Evolutionary conservation across 1,140 invertebrate genomes (phyloP).

Genomic region (Paraescarpia echinospica): DNA sequence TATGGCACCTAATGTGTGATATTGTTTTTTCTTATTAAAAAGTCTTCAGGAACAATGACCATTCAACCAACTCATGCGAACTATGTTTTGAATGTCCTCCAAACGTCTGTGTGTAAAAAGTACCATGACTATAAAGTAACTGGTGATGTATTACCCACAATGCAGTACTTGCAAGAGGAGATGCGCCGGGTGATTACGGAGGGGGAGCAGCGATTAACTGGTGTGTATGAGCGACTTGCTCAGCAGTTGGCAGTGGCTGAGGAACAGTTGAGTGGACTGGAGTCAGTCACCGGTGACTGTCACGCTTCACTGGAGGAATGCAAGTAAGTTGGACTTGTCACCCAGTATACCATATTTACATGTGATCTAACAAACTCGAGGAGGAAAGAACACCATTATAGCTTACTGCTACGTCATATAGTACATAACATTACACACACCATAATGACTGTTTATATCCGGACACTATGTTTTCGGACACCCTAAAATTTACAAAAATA

Average conservation of each 20-base stretch:
- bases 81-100: too few relatives aligned
- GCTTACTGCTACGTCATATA: too few relatives aligned
- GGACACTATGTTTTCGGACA: too few relatives aligned
- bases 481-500: too few relatives aligned
- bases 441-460: too few relatives aligned
- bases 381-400: too few relatives aligned
- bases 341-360: neutral
- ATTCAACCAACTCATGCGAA: too few relatives aligned
- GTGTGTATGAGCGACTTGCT: neutral
- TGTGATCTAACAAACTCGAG: neutral
- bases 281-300: slow-evolving; percentile 3
- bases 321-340: neutral
- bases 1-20: too few relatives aligned
- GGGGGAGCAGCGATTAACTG: slow-evolving; percentile 3
- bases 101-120: neutral
- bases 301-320: neutral
- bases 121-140: neutral
- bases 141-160: neutral
- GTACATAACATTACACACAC: too few relatives aligned
- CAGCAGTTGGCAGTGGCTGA: neutral
- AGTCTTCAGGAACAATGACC: too few relatives aligned
- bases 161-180: neutral
- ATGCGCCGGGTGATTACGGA: neutral
- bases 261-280: neutral
- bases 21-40: too few relatives aligned